Percentiles rank a stretch among this genome's conserved stretches.
These are phyloP conservation scores for Rattus rattus DNA, from an alignment of 2,113 vertebrate genomes.

Conservation along the genomic window DNA sequence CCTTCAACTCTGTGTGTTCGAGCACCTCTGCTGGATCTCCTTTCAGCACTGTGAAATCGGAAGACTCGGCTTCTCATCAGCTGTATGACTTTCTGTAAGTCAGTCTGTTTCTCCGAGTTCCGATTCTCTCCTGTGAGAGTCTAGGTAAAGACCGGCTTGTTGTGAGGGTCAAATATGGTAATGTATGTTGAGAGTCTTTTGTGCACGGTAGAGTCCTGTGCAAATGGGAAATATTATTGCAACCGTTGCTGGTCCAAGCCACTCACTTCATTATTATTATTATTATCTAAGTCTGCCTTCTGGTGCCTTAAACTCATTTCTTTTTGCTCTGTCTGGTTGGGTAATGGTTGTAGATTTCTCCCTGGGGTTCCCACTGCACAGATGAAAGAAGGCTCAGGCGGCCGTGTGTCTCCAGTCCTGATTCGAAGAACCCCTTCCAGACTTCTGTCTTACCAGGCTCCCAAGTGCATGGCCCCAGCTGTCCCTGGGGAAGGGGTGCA, in stretches of 20 bases:
- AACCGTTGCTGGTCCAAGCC: constrained; percentile 60
- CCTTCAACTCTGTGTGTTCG: neutral
- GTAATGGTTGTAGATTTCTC: constrained; percentile 71
- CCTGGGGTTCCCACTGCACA: constrained; percentile 45
- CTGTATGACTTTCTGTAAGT: neutral
- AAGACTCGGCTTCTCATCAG: neutral
- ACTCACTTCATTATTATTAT: constrained; percentile 56
- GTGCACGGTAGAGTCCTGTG: constrained; percentile 18
- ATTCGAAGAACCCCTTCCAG: constrained; percentile 1
- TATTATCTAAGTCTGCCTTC: constrained; percentile 72
- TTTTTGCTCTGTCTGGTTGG: constrained; percentile 62
- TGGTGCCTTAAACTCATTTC: constrained; percentile 65
- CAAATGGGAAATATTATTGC: constrained; percentile 65
- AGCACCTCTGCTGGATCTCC: neutral
- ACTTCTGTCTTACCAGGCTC: neutral
- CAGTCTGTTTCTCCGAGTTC: constrained; percentile 25
- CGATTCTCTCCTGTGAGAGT: constrained; percentile 36
- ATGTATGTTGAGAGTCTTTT: constrained; percentile 35
- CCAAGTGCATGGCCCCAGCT: neutral
- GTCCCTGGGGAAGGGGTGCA: neutral
- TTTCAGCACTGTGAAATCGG: neutral
- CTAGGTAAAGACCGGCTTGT: neutral
- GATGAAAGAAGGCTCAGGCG: neutral
- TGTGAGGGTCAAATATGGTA: constrained; percentile 58
- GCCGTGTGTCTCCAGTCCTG: neutral